These are phyloP conservation scores for Tapirus terrestris DNA, from an alignment of 2,113 vertebrate genomes.

Conservation along the genomic window DNA sequence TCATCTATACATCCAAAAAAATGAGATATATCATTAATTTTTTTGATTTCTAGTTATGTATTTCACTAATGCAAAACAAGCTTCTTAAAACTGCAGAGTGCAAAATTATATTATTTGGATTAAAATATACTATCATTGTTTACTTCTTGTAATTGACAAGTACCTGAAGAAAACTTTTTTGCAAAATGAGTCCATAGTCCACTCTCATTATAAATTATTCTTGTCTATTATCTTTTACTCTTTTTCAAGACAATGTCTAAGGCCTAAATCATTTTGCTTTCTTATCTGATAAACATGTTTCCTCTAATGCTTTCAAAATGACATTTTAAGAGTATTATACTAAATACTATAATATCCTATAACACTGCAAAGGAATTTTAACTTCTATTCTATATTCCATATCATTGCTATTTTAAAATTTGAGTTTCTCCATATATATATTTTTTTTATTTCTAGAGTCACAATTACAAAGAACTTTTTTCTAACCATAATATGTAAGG, in stretches of 20 bases:
- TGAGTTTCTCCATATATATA: not conserved
- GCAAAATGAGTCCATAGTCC: not conserved
- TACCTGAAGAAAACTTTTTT: not conserved
- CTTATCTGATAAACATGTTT: not conserved
- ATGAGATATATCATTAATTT: not conserved
- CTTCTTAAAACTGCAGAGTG: not conserved
- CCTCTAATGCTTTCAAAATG: not conserved
- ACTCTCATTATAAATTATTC: not conserved
- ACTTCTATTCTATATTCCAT: not conserved
- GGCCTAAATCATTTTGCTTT: not conserved
- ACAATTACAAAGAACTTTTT: not conserved
- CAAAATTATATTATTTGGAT: not conserved
- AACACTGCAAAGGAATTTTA: not conserved
- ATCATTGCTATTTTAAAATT: not conserved
- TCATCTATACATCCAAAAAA: not conserved
- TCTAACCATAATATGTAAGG: not conserved
- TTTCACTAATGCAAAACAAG: not conserved
- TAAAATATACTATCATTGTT: not conserved
- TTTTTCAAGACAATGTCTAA: not conserved
- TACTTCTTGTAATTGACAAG: not conserved
- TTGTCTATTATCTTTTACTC: not conserved
- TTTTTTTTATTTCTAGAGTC: not conserved
- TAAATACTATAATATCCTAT: not conserved
- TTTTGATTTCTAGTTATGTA: no score
- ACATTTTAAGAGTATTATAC: not conserved